These are phyloP conservation scores for Eueides isabella DNA, from an alignment of 1,140 invertebrate genomes.

Conservation along the genomic window DNA sequence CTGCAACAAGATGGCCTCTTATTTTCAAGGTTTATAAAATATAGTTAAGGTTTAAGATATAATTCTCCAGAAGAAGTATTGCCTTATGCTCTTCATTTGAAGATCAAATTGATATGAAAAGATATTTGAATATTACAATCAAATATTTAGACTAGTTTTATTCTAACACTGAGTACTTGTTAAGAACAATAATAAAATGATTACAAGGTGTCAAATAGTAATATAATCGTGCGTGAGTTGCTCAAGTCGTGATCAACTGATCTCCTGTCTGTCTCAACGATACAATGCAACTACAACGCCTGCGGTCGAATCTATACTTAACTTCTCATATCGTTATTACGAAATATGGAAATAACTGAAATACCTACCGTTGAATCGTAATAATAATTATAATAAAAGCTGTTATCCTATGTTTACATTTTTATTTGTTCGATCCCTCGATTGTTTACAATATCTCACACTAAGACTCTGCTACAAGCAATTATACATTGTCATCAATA, in stretches of 20 bases:
- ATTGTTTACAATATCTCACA: background rate
- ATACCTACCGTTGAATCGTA: background rate
- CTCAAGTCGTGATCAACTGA: constrained; percentile 28
- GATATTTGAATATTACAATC: background rate
- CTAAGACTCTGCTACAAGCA: background rate
- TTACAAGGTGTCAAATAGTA: constrained; percentile 17
- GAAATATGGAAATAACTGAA: constrained; percentile 2
- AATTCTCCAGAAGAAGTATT: too few species aligned
- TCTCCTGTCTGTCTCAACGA: constrained; percentile 25
- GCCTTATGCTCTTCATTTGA: too few species aligned
- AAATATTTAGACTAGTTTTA: background rate
- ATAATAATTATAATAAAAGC: background rate
- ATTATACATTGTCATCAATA: background rate
- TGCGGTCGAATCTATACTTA: constrained; percentile 18
- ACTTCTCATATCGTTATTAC: constrained; percentile 19
- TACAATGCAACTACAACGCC: constrained; percentile 21
- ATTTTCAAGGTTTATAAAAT: too few species aligned
- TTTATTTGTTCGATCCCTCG: background rate
- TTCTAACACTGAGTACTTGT: background rate
- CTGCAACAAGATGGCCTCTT: too few species aligned
- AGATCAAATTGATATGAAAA: background rate
- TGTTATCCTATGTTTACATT: background rate
- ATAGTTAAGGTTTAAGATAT: too few species aligned
- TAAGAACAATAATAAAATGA: constrained; percentile 1
- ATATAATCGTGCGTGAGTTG: constrained; percentile 16